Evolutionary conservation across 2,113 vertebrate genomes (phyloP), one percentile per base, ranked within the genome.

Genomic region (Perca schrenkii): DNA sequence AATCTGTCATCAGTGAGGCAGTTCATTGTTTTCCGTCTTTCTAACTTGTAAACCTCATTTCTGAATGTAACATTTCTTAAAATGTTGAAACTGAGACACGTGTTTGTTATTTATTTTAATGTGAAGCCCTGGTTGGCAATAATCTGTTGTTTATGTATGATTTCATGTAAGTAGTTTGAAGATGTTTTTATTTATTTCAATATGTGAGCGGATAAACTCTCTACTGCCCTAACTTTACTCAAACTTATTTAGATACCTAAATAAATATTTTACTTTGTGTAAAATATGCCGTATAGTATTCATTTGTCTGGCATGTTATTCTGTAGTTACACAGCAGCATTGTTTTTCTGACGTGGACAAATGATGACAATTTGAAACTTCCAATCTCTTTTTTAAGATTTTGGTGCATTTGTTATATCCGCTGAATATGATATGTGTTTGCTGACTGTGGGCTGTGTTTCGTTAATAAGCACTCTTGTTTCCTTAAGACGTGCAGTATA

Each of bases 111-210:
- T 94, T 94, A 94, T 94, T 93, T 91, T 5, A 94, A 91, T 91
- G 92, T 92, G 90, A 94, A 90, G 93, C 93, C 93, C 93, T 92
- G 93, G 93, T 93, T 88, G 93, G 92, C 93, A 83, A 15, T 73
- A 66, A 57, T 79, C 61, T 87, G 34, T 74, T 74, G 47, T 74
- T 28, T 47, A 61, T 84, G 75, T 84, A 36, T 49, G 71, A 63
- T 76, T 85, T 87, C 71, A 31, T 91, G 87, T 88, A 63, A 77
- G 77, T 83, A 83, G 81, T 87, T 83, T 67, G 70, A n/a, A 49
- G 47, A 17, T 19, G 67, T 64, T 88, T 92, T 90, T 72, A 93
- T 93, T 93, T 94, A 92, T 93, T 92, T 93, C 60, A 77, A 40
- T 76, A 54, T 31, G 52, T 60, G 56, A 86, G 77, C 64, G 28